Conservation (phyloP, 2,797 vertebrate genomes). For the Pelobates cultripes region DNA sequence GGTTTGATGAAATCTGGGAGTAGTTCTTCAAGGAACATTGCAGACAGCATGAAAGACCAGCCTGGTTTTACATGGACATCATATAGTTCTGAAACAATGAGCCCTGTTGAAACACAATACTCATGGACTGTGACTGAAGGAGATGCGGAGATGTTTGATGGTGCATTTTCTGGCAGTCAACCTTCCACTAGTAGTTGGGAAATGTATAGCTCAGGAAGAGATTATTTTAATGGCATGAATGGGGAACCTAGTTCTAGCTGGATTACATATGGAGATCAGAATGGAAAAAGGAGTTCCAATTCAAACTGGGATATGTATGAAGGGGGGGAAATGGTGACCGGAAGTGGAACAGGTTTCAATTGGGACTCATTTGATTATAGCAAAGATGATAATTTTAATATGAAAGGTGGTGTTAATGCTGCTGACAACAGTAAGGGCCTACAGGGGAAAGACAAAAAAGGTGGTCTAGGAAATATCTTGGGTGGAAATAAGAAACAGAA, state of each 20-base stretch:
- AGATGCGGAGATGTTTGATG: background rate
- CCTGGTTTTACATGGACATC: background rate
- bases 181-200: background rate
- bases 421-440: background rate
- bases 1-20: background rate
- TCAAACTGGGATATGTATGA: constrained; percentile 5
- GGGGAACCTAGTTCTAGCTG: background rate
- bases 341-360: background rate
- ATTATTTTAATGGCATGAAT: background rate
- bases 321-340: background rate
- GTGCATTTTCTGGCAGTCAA: background rate
- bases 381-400: background rate
- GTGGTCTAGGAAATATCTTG: background rate
- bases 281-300: background rate
- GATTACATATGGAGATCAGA: background rate
- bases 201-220: background rate
- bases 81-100: background rate
- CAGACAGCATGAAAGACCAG: background rate
- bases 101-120: background rate
- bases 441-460: constrained; percentile 14
- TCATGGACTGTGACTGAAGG: background rate
- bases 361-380: background rate
- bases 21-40: background rate
- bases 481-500: constrained; percentile 4
- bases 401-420: background rate